Evolutionary conservation across 92 coral and sea anemone species (phyloP).

Genomic region (Heteractis magnifica): DNA sequence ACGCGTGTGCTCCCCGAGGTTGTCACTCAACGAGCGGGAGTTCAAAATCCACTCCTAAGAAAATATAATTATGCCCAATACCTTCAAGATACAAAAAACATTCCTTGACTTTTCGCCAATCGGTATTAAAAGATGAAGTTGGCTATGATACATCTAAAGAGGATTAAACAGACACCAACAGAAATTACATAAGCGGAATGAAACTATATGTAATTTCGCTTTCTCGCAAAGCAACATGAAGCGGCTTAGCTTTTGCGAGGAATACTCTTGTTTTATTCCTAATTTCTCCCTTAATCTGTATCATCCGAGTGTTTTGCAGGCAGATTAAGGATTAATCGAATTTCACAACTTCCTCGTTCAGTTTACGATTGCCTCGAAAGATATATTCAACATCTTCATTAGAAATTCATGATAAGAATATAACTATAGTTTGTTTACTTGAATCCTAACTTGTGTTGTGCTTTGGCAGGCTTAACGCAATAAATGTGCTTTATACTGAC

Average conservation of each 20-base stretch:
- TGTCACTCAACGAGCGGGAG: background rate
- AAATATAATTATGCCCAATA: background rate
- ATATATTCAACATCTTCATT: background rate
- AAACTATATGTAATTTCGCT: background rate
- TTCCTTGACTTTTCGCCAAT: background rate
- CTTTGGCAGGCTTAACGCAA: background rate
- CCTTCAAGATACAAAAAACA: background rate
- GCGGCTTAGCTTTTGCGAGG: background rate
- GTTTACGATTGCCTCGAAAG: background rate
- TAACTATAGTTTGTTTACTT: background rate
- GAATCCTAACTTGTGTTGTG: background rate
- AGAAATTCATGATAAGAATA: conserved; percentile 2
- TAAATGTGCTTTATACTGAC: background rate
- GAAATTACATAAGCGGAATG: background rate
- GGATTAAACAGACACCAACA: background rate
- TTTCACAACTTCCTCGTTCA: background rate
- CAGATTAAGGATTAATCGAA: background rate
- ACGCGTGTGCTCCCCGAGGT: background rate
- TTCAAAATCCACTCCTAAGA: background rate
- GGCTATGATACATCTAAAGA: conserved; percentile 4
- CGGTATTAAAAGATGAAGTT: background rate
- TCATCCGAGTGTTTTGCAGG: background rate
- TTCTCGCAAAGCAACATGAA: background rate
- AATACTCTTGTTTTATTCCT: background rate
- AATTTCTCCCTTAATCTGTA: background rate